phyloP scores from a whole-genome alignment of 2,797 vertebrate genomes.

The Trichosurus vulpecula region DNA sequence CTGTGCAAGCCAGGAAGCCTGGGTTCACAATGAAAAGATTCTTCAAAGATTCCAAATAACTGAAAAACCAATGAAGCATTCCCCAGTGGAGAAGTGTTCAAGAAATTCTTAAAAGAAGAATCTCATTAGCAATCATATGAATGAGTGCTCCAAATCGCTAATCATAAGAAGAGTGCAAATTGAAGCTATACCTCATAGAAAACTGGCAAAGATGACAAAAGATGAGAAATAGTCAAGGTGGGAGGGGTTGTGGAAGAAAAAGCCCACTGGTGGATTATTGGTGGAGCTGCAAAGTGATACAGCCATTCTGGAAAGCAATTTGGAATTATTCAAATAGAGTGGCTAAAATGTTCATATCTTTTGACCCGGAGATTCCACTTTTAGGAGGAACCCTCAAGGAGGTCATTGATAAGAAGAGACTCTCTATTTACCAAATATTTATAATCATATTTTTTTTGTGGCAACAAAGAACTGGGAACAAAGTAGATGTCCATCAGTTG shows the following conservation, averaged over 20 bases:
- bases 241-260: not conserved
- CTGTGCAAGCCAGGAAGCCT: too few relatives aligned
- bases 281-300: not conserved
- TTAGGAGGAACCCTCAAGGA: not conserved
- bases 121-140: not conserved
- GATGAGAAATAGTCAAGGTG: not conserved
- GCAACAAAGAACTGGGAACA: not conserved
- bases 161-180: not conserved
- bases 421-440: not conserved
- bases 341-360: not conserved
- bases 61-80: not conserved
- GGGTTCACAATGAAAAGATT: too few relatives aligned
- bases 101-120: not conserved
- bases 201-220: not conserved
- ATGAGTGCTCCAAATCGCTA: not conserved
- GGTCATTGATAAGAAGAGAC: not conserved
- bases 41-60: not conserved
- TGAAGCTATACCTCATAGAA: not conserved
- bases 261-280: not conserved
- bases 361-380: not conserved
- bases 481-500: not conserved
- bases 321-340: not conserved
- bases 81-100: rapidly evolving
- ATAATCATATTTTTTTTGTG: not conserved
- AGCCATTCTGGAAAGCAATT: not conserved